A percentile compares a stretch with the other conserved stretches of the same genome.
phyloP scores from a whole-genome alignment of 2,888 invertebrate species.

The Tetragonisca angustula region DNA sequence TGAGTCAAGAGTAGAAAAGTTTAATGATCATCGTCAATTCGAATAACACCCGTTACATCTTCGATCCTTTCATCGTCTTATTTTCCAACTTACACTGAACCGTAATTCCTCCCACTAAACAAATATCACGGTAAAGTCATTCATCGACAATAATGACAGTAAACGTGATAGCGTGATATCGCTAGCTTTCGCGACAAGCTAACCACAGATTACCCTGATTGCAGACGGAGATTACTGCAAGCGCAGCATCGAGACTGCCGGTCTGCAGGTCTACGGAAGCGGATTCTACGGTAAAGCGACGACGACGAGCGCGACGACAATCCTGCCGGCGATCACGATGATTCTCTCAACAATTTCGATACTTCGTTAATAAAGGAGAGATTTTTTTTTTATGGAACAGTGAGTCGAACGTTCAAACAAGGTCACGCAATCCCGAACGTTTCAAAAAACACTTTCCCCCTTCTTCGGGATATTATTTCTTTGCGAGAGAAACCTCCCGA shows the following conservation, averaged over 20 bases:
- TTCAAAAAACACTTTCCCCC: slow-evolving; percentile 1
- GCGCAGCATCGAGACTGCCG: slow-evolving; percentile 94
- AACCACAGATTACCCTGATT: slow-evolving; percentile 39
- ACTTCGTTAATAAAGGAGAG: slow-evolving; percentile 19
- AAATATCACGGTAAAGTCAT: not conserved
- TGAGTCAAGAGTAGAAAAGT: not conserved
- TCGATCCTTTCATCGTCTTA: not conserved
- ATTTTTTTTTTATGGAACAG: not conserved
- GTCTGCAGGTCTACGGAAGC: slow-evolving; percentile 91
- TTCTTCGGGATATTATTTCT: not conserved
- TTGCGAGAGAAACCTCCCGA: too few species aligned
- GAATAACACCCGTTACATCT: not conserved
- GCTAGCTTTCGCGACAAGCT: not conserved
- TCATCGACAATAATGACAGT: slow-evolving; percentile 17
- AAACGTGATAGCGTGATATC: not conserved
- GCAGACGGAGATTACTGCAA: slow-evolving; percentile 94
- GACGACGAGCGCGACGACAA: slow-evolving; percentile 11
- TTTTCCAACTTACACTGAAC: not conserved
- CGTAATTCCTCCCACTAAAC: not conserved
- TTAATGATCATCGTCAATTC: not conserved
- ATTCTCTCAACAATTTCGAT: slow-evolving; percentile 27
- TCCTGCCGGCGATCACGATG: slow-evolving; percentile 28
- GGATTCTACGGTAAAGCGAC: slow-evolving; percentile 90
- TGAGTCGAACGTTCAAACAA: not conserved
- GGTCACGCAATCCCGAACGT: not conserved